Percentiles rank a stretch among this genome's conserved stretches.
These are phyloP conservation scores for Cryptosula pallasiana DNA, from an alignment of 2,888 invertebrate species.

Conservation along the genomic window DNA sequence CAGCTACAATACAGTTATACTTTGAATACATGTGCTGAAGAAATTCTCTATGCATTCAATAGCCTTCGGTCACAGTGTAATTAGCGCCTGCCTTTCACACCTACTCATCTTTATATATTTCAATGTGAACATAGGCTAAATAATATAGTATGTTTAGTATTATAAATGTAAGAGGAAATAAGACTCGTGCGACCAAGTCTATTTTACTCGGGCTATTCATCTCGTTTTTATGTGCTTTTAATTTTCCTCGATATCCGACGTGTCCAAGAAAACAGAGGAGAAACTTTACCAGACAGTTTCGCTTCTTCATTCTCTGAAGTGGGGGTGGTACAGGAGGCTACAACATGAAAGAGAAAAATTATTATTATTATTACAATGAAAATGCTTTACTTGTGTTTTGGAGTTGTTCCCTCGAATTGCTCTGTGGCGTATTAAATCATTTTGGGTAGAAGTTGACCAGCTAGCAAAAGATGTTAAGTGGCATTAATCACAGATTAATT, in stretches of 20 bases:
- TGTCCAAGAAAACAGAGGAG: constrained; percentile 9
- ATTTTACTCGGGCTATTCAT: constrained; percentile 75
- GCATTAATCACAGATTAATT: too few species aligned
- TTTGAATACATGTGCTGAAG: too few species aligned
- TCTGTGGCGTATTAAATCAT: too few species aligned
- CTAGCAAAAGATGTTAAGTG: too few species aligned
- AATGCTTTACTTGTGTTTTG: too few species aligned
- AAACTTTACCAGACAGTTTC: constrained; percentile 10
- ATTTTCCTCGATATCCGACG: constrained; percentile 15
- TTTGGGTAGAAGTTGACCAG: too few species aligned
- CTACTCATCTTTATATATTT: not conserved
- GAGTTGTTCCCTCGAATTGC: too few species aligned
- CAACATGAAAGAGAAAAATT: not conserved
- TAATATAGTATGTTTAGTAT: constrained; percentile 84
- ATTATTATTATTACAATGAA: too few species aligned
- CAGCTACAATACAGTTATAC: too few species aligned
- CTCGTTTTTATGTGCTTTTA: constrained; percentile 27
- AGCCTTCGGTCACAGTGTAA: too few species aligned
- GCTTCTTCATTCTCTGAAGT: not conserved
- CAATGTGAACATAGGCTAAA: constrained; percentile 48
- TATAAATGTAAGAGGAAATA: constrained; percentile 78
- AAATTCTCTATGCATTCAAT: too few species aligned
- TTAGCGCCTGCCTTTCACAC: too few species aligned
- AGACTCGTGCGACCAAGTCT: constrained; percentile 70
- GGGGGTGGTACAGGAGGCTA: constrained; percentile 7